Evolutionary conservation across 2,113 vertebrate species (phyloP), one percentile per base, ranked within the genome.

Genomic region (Hemibagrus wyckioides): DNA sequence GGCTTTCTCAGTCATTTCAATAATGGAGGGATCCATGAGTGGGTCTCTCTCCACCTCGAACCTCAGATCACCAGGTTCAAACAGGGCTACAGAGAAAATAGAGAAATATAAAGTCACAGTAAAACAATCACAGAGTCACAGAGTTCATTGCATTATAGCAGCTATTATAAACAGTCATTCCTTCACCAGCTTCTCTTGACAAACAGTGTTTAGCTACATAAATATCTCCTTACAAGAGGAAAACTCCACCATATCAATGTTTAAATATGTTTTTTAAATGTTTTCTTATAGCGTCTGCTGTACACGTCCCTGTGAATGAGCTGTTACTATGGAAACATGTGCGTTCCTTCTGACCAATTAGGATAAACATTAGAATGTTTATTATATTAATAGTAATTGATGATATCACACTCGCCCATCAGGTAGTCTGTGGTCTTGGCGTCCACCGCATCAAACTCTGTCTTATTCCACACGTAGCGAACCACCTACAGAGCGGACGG

Each of bases 401-500:
- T 54, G 28, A n/a, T 17, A 61, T 79, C 4, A 52, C 63, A 52
- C 92, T 92, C 86, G 96, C 95, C 95, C 93, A 96, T 94, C n/a
- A 96, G 93, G 88, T 95, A 95, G 86, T 96, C 95, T 0, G 95
- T 96, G 11, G 85, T 93, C 79, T 93, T 88, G 61, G 94, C 93
- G 84, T 95, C 92, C 33, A 96, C 93, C 0, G 90, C 89, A 2
- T 93, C 92, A 84, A 96, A 95, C 36, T 94, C 93, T 0, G 85
- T 93, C 88, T 91, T 94, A 82, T 96, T 96, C 94, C 95, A 96
- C 85, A 95, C 94, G 6, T 94, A 96, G 75, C 36, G 93, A 13
- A 94, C 95, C 9, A 94, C 93, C 95, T 96, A 91, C 44, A 59
- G 8, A n/a, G 88, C 69, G 56, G 36, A 57, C 33, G 30, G 14